Conservation (phyloP, 2,797 vertebrate genomes). For the Sebastes hopkinsi region DNA sequence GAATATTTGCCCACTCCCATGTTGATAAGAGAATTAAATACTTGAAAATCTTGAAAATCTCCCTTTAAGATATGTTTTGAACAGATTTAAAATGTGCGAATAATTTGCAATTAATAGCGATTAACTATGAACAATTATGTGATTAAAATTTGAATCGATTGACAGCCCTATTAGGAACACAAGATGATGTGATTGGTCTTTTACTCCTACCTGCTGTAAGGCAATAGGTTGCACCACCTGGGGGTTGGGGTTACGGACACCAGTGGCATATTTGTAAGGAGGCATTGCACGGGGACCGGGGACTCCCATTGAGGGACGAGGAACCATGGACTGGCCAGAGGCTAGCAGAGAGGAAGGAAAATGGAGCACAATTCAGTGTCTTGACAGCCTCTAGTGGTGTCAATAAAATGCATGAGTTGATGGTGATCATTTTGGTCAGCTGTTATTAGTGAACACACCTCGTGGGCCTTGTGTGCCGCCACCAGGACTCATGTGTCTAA, state of each 20-base stretch:
- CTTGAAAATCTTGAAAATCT: no score
- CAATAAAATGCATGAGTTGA: neutral
- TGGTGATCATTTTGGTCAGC: slow-evolving; percentile 29
- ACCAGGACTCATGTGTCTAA: slow-evolving; percentile 91
- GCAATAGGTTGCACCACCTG: slow-evolving; percentile 89
- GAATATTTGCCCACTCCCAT: no score
- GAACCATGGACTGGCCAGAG: slow-evolving; percentile 86
- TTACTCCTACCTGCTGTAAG: slow-evolving; percentile 87
- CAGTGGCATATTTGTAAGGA: slow-evolving; percentile 94
- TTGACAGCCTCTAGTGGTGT: neutral
- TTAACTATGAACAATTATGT: no score
- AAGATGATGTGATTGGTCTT: neutral
- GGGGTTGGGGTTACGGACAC: slow-evolving; percentile 92
- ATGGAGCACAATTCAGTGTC: neutral
- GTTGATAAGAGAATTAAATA: no score
- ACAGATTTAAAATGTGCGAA: no score
- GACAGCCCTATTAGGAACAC: neutral
- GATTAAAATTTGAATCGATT: no score
- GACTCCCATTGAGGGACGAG: slow-evolving; percentile 88
- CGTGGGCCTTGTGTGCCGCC: slow-evolving; percentile 86
- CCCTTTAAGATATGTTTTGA: no score
- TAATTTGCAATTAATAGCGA: no score
- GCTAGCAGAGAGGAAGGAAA: slow-evolving; percentile 31
- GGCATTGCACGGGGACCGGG: slow-evolving; percentile 90
- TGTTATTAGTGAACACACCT: slow-evolving; percentile 73